These are phyloP conservation scores for Theretra japonica DNA, from an alignment of 2,888 invertebrate genomes.

Conservation along the genomic window DNA sequence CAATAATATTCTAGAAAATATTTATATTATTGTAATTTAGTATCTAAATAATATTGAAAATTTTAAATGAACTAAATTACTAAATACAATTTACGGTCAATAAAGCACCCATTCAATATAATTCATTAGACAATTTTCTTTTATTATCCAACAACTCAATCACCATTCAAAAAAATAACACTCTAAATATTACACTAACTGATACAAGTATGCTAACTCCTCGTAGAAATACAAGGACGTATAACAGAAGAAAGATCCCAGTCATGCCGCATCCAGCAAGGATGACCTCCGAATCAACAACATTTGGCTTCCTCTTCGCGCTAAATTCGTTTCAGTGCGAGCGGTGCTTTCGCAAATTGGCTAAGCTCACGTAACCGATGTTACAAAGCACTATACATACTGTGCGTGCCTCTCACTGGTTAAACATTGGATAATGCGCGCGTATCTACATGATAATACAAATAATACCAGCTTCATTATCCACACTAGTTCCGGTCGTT, in stretches of 20 bases:
- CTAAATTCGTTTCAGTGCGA: slow-evolving; percentile 74
- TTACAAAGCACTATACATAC: slow-evolving; percentile 56
- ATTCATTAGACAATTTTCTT: too few species aligned
- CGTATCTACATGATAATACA: slow-evolving; percentile 38
- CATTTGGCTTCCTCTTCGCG: slow-evolving; percentile 67
- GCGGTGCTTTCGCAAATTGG: slow-evolving; percentile 71
- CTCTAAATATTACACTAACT: too few species aligned
- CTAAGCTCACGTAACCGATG: slow-evolving; percentile 74
- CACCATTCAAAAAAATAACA: too few species aligned
- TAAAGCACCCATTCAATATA: too few species aligned
- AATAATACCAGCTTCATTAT: slow-evolving; percentile 5
- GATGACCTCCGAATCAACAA: slow-evolving; percentile 43
- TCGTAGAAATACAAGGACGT: not conserved
- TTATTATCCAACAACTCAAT: too few species aligned
- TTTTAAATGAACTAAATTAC: too few species aligned
- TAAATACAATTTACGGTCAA: too few species aligned
- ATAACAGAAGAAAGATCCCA: not conserved
- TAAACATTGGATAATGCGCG: slow-evolving; percentile 37
- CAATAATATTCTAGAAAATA: too few species aligned
- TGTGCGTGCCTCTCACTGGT: slow-evolving; percentile 19
- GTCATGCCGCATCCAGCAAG: slow-evolving; percentile 48
- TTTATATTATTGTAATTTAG: too few species aligned
- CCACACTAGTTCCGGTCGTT: slow-evolving; percentile 5
- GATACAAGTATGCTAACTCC: not conserved
- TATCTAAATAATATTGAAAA: too few species aligned